Conservation (phyloP, 2,888 invertebrate genomes). For the Oxyscelio sp. region DNA sequence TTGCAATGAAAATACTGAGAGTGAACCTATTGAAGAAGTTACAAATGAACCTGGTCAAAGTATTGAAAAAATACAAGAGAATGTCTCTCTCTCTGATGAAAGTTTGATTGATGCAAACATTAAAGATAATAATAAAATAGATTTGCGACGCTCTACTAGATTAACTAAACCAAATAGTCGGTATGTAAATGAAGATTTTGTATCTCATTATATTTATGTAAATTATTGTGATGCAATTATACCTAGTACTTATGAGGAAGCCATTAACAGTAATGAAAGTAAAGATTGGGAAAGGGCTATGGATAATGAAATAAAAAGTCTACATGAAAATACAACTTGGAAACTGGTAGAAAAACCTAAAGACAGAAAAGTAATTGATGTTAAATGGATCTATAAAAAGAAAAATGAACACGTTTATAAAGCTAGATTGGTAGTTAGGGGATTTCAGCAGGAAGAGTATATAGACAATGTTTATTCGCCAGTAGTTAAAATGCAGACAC, state of each 20-base stretch:
- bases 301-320: slow-evolving; percentile 58
- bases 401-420: slow-evolving; percentile 64
- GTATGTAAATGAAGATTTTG: slow-evolving; percentile 24
- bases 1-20: slow-evolving; percentile 7
- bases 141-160: slow-evolving; percentile 13
- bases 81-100: slow-evolving; percentile 1
- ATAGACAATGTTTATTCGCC: slow-evolving; percentile 67
- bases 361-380: slow-evolving; percentile 58
- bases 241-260: slow-evolving; percentile 65
- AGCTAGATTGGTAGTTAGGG: slow-evolving; percentile 70
- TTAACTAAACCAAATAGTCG: slow-evolving; percentile 16
- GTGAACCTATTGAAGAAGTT: neutral
- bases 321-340: slow-evolving; percentile 71
- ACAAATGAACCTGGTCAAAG: neutral
- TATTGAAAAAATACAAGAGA: neutral
- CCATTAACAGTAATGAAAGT: slow-evolving; percentile 41
- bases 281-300: slow-evolving; percentile 68
- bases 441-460: slow-evolving; percentile 68
- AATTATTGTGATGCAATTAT: slow-evolving; percentile 41
- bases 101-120: neutral
- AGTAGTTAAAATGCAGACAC: slow-evolving; percentile 63
- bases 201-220: slow-evolving; percentile 8
- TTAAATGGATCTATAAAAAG: slow-evolving; percentile 72
- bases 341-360: slow-evolving; percentile 47
- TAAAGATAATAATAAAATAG: neutral